Base-by-base conservation (phyloP, 2,888 invertebrate species). In the Mesochorus sp. region DNA sequence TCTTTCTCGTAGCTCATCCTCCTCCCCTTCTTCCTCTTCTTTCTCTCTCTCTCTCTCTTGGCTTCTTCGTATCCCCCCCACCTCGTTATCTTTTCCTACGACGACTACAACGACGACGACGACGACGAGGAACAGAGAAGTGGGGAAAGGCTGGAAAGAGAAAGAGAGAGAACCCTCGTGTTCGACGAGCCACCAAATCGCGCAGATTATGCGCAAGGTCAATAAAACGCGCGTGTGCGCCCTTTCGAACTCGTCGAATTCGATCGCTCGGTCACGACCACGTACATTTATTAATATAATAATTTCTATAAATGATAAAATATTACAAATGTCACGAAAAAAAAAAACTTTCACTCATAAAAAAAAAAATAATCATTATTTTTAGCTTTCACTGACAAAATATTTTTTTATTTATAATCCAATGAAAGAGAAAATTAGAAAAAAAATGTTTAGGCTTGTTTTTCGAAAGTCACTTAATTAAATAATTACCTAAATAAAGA, bases 171-270 rank as follows among this genome's bases (percentile, higher is more conserved):
- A 51, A 34, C 26, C 49, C 34, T 66, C 77, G 49, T 64, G 51
- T 59, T 73, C 68, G 77, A 73, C 62, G 61, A 62, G 57, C 67
- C 62, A 72, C 62, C 76, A 74, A 80, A 76, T 72, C 64, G 26
- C 55, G 51, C 70, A 59, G 75, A 82, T 82, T 82, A 82, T 78
- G 68, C 76, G 66, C 82, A 76, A 82, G 82, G 82, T 82, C 81
- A 80, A 82, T 81, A 81, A 81, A 81, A 78, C 61, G 44, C 68
- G 62, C 64, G 61, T 68, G 72, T 62, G 72, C 64, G 51, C 47
- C 55, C 42, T 62, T 51, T 47, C 73, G 39, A 17, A n/a, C 49
- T 66, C 51, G 61, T 34, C 59, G 21, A 51, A 59, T 72, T 51
- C 47, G 62, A 62, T 62, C 51, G 37, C 37, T 14, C 26, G 24